These are phyloP conservation scores for Zygothrica quintamaculata DNA, from an alignment of 2,888 invertebrate genomes.

Conservation along the genomic window DNA sequence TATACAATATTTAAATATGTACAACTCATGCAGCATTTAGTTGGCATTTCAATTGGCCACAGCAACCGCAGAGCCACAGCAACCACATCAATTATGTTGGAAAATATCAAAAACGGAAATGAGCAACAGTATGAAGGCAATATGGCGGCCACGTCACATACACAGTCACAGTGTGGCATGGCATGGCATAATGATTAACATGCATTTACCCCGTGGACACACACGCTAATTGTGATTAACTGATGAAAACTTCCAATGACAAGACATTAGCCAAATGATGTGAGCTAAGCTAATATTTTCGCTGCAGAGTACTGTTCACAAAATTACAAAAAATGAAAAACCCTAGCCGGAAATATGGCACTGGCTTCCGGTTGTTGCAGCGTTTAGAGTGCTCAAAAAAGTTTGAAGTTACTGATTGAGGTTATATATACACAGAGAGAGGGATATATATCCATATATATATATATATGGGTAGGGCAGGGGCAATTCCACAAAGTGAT, in stretches of 20 bases:
- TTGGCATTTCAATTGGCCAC: constrained; percentile 69
- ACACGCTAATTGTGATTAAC: constrained; percentile 49
- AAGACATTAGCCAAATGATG: constrained; percentile 23
- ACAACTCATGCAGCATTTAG: constrained; percentile 24
- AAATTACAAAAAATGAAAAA: too few species aligned
- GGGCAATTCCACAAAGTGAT: constrained; percentile 9
- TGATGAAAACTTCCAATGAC: constrained; percentile 37
- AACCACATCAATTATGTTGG: constrained; percentile 74
- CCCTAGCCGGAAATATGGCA: constrained; percentile 13
- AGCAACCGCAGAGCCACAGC: constrained; percentile 66
- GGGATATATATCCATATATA: too few species aligned
- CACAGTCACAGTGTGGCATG: too few species aligned
- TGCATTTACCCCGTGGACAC: neutral
- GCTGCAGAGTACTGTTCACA: constrained; percentile 5
- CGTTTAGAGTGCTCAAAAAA: too few species aligned
- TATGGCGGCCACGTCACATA: neutral
- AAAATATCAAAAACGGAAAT: constrained; percentile 55
- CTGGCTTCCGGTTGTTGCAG: neutral
- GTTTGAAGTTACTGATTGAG: too few species aligned
- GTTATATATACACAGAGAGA: too few species aligned
- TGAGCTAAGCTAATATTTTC: constrained; percentile 3
- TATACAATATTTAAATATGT: constrained; percentile 16
- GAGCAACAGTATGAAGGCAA: constrained; percentile 19
- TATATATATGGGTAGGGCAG: too few species aligned
- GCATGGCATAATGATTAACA: too few species aligned